Percentiles rank a stretch among this genome's conserved stretches.
These are phyloP conservation scores for Drosophila histrio DNA, from an alignment of 2,888 invertebrate genomes.

Conservation along the genomic window DNA sequence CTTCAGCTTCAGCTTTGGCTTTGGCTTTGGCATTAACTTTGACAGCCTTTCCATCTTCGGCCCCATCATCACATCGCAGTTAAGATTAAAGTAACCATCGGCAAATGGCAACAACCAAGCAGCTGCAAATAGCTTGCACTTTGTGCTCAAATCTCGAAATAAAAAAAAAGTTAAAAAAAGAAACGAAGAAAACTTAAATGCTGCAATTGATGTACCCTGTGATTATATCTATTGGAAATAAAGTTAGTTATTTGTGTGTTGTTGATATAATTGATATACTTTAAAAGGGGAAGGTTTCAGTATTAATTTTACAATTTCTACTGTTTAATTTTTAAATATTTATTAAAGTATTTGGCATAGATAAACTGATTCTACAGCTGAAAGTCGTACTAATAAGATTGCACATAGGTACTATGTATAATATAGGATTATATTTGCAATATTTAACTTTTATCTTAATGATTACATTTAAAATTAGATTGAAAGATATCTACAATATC, in stretches of 20 bases:
- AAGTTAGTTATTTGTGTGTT: background rate
- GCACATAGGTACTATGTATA: too few relatives aligned
- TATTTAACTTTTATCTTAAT: background rate
- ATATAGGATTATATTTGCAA: background rate
- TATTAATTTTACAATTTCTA: too few relatives aligned
- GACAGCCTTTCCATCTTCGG: slow-evolving; percentile 7
- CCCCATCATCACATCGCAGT: slow-evolving; percentile 29
- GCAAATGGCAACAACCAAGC: slow-evolving; percentile 59
- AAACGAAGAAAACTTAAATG: slow-evolving; percentile 4
- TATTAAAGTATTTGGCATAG: background rate
- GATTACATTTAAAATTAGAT: too few relatives aligned
- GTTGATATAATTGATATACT: too few relatives aligned
- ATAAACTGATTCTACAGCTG: background rate
- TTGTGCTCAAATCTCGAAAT: slow-evolving; percentile 50
- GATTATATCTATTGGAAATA: background rate
- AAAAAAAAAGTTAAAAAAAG: slow-evolving; percentile 36
- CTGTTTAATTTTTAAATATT: background rate
- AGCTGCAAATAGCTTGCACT: slow-evolving; percentile 65
- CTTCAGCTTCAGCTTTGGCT: slow-evolving; percentile 3
- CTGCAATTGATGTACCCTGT: slow-evolving; percentile 31
- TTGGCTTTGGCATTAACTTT: background rate
- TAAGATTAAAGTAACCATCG: slow-evolving; percentile 58
- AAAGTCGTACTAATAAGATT: background rate
- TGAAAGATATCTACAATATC: too few relatives aligned
- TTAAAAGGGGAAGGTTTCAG: too few relatives aligned